Conservation (phyloP, 2,113 vertebrate species). For the Acinonyx jubatus region DNA sequence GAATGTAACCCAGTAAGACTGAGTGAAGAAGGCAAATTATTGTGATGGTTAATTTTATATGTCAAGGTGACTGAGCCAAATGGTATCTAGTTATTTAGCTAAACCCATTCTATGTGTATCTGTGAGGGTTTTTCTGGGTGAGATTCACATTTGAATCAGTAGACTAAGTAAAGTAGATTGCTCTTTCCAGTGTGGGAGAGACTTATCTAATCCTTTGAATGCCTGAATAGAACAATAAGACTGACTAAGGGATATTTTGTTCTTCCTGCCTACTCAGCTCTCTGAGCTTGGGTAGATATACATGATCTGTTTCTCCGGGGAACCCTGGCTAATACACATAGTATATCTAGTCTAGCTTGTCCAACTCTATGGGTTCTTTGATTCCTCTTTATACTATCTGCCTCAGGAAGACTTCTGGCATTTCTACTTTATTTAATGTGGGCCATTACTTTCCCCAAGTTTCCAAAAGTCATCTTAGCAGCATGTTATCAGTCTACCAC, state of each 20-base stretch:
- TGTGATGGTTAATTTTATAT: not conserved
- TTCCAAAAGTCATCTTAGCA: not conserved
- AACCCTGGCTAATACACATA: not conserved
- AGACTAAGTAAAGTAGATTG: not conserved
- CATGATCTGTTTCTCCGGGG: not conserved
- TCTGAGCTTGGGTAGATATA: not conserved
- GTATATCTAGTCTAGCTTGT: not conserved
- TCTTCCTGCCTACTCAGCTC: not conserved
- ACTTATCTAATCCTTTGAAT: not conserved
- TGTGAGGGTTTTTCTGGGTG: not conserved
- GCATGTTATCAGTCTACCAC: not conserved
- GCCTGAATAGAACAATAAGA: not conserved
- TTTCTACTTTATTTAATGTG: not conserved
- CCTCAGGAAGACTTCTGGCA: not conserved
- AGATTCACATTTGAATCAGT: not conserved
- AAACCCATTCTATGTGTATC: not conserved
- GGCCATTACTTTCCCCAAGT: not conserved
- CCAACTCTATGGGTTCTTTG: not conserved
- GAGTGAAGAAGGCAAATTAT: not conserved
- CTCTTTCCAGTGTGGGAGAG: not conserved
- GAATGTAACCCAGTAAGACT: not conserved
- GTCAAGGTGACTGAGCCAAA: not conserved
- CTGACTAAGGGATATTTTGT: not conserved
- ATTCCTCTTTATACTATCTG: not conserved
- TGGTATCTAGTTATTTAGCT: not conserved